A percentile compares a stretch with the other conserved stretches of the same genome.
phyloP scores from a whole-genome alignment of 2,888 invertebrate species.

The Drosophila subsilvestris region DNA sequence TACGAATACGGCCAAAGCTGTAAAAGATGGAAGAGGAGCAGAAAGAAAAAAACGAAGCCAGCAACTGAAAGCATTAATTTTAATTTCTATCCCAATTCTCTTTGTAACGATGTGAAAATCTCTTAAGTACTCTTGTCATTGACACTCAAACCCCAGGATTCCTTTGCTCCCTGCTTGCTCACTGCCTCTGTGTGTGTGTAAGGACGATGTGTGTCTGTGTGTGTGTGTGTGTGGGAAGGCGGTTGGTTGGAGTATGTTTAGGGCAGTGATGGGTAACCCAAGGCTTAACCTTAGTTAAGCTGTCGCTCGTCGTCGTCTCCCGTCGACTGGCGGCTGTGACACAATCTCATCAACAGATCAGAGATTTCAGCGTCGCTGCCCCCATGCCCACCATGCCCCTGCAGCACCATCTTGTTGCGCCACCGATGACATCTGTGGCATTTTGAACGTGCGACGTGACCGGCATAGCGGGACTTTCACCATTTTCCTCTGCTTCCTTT shows the following conservation, averaged over 20 bases:
- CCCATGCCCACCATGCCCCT: constrained; percentile 3
- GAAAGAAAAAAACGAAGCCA: constrained; percentile 32
- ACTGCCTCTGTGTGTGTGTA: constrained; percentile 17
- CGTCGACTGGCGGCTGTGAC: constrained; percentile 74
- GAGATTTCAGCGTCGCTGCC: constrained; percentile 69
- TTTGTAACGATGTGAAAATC: constrained; percentile 83
- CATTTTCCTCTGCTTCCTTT: constrained; percentile 10
- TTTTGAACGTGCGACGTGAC: constrained; percentile 81
- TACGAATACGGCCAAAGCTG: constrained; percentile 18
- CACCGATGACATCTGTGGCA: constrained; percentile 80
- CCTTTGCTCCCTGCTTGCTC: constrained; percentile 1
- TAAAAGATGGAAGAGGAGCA: constrained; percentile 25
- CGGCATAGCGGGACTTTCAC: constrained; percentile 68
- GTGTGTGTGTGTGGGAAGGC: constrained; percentile 18
- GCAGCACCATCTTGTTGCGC: constrained; percentile 63
- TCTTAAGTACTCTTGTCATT: constrained; percentile 82
- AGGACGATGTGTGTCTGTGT: constrained; percentile 16
- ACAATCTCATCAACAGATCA: constrained; percentile 81
- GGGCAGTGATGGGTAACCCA: constrained; percentile 36
- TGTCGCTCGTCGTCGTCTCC: constrained; percentile 58
- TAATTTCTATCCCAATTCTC: constrained; percentile 79
- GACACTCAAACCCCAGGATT: constrained; percentile 72
- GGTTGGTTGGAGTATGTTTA: not conserved
- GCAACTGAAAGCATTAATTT: constrained; percentile 75
- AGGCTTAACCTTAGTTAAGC: constrained; percentile 79